phyloP scores from a whole-genome alignment of 2,113 vertebrate species.

The Hypocryptadius cinnamomeus region DNA sequence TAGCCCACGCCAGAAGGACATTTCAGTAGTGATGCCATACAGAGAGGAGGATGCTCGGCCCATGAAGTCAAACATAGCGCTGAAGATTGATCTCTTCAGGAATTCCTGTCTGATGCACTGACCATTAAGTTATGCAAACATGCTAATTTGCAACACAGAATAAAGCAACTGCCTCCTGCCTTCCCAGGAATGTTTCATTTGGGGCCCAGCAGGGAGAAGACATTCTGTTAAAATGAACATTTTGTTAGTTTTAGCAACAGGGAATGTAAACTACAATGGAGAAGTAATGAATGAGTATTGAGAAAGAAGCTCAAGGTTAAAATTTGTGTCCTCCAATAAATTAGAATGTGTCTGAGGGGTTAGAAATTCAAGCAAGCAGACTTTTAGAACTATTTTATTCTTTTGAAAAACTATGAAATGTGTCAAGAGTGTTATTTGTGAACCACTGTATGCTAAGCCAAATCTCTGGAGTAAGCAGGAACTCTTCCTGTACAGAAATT shows the following conservation, averaged over 20 bases:
- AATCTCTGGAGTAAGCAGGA: background rate
- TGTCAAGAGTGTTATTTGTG: background rate
- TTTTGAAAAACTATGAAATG: background rate
- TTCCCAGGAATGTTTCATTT: slow-evolving; percentile 48
- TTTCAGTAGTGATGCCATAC: background rate
- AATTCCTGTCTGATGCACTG: slow-evolving; percentile 29
- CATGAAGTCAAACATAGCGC: background rate
- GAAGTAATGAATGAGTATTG: slow-evolving; percentile 17
- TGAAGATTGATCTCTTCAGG: slow-evolving; percentile 40
- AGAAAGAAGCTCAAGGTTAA: slow-evolving; percentile 33
- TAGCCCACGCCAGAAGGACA: background rate
- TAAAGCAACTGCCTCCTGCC: slow-evolving; percentile 38
- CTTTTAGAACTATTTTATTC: background rate
- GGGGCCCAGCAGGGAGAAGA: slow-evolving; percentile 25
- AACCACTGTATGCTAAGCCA: background rate
- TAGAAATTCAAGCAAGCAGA: background rate
- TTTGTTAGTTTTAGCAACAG: slow-evolving; percentile 47
- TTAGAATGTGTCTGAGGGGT: background rate
- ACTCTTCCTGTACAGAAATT: background rate
- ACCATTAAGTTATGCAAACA: slow-evolving; percentile 60
- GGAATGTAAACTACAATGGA: slow-evolving; percentile 43
- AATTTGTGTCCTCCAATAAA: background rate
- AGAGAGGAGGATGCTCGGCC: background rate
- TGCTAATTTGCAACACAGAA: background rate
- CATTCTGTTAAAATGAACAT: slow-evolving; percentile 23